Evolutionary conservation across 2,797 vertebrate genomes (phyloP).

Genomic region (Merluccius polli): DNA sequence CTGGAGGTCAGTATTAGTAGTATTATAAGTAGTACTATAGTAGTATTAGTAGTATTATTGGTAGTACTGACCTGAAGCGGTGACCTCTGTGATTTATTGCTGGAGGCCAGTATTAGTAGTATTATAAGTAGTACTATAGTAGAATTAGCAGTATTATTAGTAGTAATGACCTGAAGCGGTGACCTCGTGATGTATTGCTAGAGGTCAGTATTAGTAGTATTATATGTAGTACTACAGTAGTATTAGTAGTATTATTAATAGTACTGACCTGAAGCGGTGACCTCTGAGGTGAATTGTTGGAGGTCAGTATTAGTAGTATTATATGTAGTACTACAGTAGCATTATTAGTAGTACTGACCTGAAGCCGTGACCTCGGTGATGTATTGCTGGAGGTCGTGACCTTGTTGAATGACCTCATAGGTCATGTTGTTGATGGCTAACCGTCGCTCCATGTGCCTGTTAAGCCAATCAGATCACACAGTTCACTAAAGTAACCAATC

Average conservation of each 20-base stretch:
- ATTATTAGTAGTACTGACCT: conserved; percentile 63
- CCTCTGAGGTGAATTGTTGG: too few species aligned
- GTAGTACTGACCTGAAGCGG: too few species aligned
- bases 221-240: not conserved
- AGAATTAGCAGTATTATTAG: too few species aligned
- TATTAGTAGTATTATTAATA: not conserved
- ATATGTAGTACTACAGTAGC: not conserved
- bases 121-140: too few species aligned
- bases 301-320: not conserved
- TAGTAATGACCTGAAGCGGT: too few species aligned
- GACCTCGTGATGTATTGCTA: too few species aligned
- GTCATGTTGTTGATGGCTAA: conserved; percentile 98
- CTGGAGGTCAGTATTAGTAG: too few species aligned
- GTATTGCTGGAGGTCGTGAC: conserved; percentile 95
- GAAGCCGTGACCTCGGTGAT: conserved; percentile 94
- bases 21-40: too few species aligned
- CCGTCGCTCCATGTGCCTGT: conserved; percentile 88
- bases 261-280: too few species aligned
- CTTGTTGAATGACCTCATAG: conserved; percentile 95
- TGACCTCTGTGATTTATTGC: too few species aligned
- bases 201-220: not conserved
- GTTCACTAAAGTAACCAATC: not conserved
- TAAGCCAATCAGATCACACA: not conserved
- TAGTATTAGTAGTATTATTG: not conserved
- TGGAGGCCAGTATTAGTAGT: not conserved